Evolutionary conservation across 2,113 vertebrate genomes (phyloP).

Genomic region (Copsychus sechellarum): DNA sequence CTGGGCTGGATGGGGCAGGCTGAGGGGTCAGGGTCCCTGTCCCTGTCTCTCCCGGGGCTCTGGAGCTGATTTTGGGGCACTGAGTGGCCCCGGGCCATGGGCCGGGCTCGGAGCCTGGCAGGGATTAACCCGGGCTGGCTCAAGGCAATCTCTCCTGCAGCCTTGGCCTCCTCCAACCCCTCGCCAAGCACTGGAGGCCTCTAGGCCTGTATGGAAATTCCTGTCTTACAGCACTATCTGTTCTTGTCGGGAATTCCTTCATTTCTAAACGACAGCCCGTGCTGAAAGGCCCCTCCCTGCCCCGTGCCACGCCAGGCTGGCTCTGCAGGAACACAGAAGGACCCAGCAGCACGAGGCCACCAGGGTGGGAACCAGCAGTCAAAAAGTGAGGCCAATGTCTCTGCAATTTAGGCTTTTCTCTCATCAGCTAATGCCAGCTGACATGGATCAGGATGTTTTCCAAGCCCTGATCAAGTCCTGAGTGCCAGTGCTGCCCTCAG

Average conservation of each 20-base stretch:
- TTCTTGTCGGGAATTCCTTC: accelerated
- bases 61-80: neutral
- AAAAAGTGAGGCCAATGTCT: neutral
- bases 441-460: neutral
- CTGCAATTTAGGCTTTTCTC: neutral
- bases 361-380: neutral
- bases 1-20: constrained; percentile 48
- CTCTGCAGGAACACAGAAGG: accelerated
- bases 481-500: neutral
- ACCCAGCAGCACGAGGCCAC: neutral
- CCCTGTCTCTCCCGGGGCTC: neutral
- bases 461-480: accelerated
- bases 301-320: accelerated
- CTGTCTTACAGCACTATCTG: neutral
- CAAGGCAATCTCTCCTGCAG: neutral
- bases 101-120: neutral
- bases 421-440: accelerated
- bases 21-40: neutral
- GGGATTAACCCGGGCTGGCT: neutral
- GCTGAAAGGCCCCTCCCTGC: too few relatives aligned
- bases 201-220: accelerated
- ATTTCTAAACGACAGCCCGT: accelerated
- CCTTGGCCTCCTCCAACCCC: accelerated
- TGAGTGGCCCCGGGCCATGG: neutral
- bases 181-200: accelerated